Evolutionary conservation across 2,797 vertebrate species (phyloP).

Genomic region (Philypnodon macrostomus): DNA sequence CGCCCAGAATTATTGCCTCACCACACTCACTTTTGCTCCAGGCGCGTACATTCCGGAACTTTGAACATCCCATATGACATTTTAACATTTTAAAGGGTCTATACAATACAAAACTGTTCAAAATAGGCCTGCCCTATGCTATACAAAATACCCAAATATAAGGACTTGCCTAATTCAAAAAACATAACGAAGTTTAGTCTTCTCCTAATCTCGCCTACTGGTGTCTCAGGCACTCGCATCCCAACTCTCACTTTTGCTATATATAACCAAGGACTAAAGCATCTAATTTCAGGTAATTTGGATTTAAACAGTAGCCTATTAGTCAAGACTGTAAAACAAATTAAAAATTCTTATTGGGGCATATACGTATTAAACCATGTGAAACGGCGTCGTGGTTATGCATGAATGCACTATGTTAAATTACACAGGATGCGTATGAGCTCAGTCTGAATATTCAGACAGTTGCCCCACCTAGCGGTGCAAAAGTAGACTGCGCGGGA

Average conservation of each 20-base stretch:
- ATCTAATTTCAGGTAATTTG: background rate
- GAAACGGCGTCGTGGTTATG: background rate
- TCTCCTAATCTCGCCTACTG: background rate
- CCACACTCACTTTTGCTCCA: no score
- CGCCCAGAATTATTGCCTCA: no score
- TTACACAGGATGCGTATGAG: background rate
- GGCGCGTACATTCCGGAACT: no score
- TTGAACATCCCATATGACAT: no score
- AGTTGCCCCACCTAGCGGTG: slow-evolving; percentile 58
- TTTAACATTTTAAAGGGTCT: no score
- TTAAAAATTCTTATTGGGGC: background rate
- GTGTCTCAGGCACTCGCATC: background rate
- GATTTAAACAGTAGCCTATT: background rate
- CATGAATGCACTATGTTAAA: slow-evolving; percentile 1
- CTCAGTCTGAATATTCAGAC: background rate
- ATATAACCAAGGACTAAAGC: background rate
- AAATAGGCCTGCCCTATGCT: no score
- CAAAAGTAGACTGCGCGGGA: slow-evolving; percentile 12
- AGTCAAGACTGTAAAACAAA: background rate
- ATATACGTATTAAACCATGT: slow-evolving; percentile 2
- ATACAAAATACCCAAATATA: no score
- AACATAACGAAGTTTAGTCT: no score
- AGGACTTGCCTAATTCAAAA: no score
- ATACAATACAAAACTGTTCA: no score
- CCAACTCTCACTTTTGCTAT: no score